Percentiles rank a stretch among this genome's conserved stretches.
phyloP scores from a whole-genome alignment of 1,140 invertebrate species.

The Aphidius gifuensis region DNA sequence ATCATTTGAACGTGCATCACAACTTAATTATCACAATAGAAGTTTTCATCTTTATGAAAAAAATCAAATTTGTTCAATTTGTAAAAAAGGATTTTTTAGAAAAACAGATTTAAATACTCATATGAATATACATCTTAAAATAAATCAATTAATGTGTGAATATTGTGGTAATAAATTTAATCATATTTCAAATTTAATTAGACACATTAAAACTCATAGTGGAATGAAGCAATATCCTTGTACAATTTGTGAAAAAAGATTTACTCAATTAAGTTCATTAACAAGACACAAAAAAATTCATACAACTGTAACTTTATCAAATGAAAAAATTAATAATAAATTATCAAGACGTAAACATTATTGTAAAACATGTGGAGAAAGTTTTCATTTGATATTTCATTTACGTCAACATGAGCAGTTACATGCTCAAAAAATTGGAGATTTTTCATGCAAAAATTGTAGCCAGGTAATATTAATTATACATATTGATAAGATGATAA shows the following conservation, averaged over 20 bases:
- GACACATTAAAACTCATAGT: constrained; percentile 52
- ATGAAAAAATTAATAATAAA: constrained; percentile 19
- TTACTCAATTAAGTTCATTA: constrained; percentile 50
- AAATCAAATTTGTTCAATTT: constrained; percentile 47
- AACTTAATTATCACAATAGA: constrained; percentile 43
- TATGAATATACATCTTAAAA: constrained; percentile 53
- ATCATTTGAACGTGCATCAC: constrained; percentile 45
- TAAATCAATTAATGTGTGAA: constrained; percentile 51
- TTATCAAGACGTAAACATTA: constrained; percentile 42
- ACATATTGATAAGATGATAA: too few relatives aligned
- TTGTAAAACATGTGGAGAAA: constrained; percentile 51
- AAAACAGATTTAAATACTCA: constrained; percentile 53
- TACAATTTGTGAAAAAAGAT: constrained; percentile 52
- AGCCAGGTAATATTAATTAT: constrained; percentile 3
- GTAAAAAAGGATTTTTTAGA: constrained; percentile 46
- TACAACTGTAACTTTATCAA: constrained; percentile 12
- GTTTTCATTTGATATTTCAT: constrained; percentile 44
- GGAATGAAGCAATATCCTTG: constrained; percentile 54
- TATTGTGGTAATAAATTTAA: constrained; percentile 53
- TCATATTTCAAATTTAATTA: constrained; percentile 54
- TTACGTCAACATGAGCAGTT: constrained; percentile 45
- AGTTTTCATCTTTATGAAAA: constrained; percentile 46
- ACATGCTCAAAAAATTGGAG: constrained; percentile 23
- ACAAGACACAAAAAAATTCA: constrained; percentile 46
- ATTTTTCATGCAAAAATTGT: constrained; percentile 1